Evolutionary conservation across 1,140 invertebrate species (phyloP), one percentile per base, ranked within the genome.

Genomic region (Sycophila sp.): DNA sequence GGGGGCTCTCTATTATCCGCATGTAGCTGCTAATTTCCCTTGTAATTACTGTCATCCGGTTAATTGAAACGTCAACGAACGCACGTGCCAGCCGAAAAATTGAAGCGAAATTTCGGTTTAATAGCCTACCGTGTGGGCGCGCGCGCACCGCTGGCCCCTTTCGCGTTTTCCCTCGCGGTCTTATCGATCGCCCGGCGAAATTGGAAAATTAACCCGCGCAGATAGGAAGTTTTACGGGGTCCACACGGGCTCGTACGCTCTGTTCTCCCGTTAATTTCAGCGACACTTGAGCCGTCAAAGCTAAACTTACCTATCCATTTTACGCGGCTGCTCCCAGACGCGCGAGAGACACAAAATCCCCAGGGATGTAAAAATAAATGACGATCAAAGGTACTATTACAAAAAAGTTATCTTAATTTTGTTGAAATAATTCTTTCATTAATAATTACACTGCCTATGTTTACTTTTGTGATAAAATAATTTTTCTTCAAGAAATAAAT

Each of bases 131-230:
- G 49, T 30, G 19, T n/a, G 24, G n/a, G n/a, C n/a, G n/a, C n/a
- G n/a, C n/a, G n/a, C n/a, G n/a, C n/a, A n/a, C 49, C 26, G 24
- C 19, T 28, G 2, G 5, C 19, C 17, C 42, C 42, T 19, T 47
- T 22, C 19, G 42, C 42, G 24, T 28, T 26, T 30, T 53, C 26
- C 49, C 13, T 30, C 26, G n/a, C n/a, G n/a, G n/a, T n/a, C 32
- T 32, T 56, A 59, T 59, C 36, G 56, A 59, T 59, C 56, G 22
- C 36, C 11, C 56, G 15, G 26, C n/a, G 30, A 62, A 45, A 45
- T 62, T 17, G 24, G 11, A 62, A 62, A 62, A 62, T 62, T 62
- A 62, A 47, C 36, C 56, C 36, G 34, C n/a, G 32, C n/a, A n/a
- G 49, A 47, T 47, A 47, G 17, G 42, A 47, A 53, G 42, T 47